Percentiles rank a stretch among this genome's conserved stretches.
Evolutionary conservation across 2,888 invertebrate species (phyloP).

Genomic region (Scaeva pyrastri): DNA sequence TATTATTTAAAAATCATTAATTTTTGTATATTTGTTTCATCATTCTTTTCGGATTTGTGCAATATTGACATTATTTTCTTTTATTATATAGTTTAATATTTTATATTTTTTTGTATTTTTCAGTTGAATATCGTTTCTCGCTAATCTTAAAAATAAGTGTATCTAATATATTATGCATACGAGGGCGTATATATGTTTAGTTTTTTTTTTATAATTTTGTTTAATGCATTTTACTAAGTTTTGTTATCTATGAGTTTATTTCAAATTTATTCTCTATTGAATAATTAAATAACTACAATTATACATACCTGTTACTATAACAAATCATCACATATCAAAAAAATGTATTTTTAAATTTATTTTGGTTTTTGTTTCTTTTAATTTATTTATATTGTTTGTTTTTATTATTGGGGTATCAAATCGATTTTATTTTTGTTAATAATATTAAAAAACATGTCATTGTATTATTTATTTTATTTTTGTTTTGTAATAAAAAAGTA

Average conservation of each 20-base stretch:
- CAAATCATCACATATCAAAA: slow-evolving; percentile 81
- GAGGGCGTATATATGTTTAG: slow-evolving; percentile 67
- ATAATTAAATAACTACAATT: slow-evolving; percentile 71
- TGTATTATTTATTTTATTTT: slow-evolving; percentile 36
- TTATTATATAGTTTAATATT: slow-evolving; percentile 71
- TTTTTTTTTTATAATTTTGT: slow-evolving; percentile 69
- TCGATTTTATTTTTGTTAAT: slow-evolving; percentile 54
- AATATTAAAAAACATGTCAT: slow-evolving; percentile 52
- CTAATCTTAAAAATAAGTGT: slow-evolving; percentile 72
- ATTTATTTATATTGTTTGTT: slow-evolving; percentile 14
- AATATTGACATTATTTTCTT: slow-evolving; percentile 76
- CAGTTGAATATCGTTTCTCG: slow-evolving; percentile 78
- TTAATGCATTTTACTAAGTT: slow-evolving; percentile 74
- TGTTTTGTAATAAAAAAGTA: slow-evolving; percentile 62
- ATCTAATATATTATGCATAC: slow-evolving; percentile 72
- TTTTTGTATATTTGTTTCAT: slow-evolving; percentile 71
- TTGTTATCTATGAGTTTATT: slow-evolving; percentile 65
- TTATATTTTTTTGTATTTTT: slow-evolving; percentile 62
- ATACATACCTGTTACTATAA: slow-evolving; percentile 75
- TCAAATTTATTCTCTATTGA: slow-evolving; percentile 65
- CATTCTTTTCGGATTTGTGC: slow-evolving; percentile 75
- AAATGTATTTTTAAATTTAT: slow-evolving; percentile 57
- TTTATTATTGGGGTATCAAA: slow-evolving; percentile 67
- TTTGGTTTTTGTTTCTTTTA: slow-evolving; percentile 24
- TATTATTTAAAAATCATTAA: slow-evolving; percentile 66